Evolutionary conservation across 2,888 invertebrate species (phyloP).

Genomic region (Dicranocentrus wangi): DNA sequence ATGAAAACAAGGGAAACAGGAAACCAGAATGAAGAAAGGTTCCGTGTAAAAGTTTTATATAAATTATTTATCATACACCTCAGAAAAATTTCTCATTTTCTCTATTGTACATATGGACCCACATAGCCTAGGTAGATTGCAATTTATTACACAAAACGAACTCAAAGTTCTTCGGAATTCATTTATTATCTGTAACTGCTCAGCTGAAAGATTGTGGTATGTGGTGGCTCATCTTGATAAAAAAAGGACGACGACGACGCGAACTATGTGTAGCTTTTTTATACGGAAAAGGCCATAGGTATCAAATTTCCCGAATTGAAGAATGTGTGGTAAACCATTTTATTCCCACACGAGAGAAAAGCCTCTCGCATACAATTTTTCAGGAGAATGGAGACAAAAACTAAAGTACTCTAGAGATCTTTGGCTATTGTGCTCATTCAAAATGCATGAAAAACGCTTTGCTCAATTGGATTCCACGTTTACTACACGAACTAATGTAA

Average conservation of each 20-base stretch:
- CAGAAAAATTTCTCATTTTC: too few species aligned
- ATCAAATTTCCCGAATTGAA: conserved; percentile 3
- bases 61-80: too few species aligned
- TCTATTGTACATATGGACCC: too few species aligned
- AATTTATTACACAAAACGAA: not conserved
- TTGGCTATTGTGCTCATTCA: conserved; percentile 11
- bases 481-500: too few species aligned
- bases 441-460: conserved; percentile 5
- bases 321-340: conserved; percentile 28
- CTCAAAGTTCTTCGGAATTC: conserved; percentile 2
- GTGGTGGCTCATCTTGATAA: not conserved
- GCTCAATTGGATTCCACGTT: too few species aligned
- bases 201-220: not conserved
- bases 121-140: not conserved
- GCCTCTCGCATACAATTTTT: not conserved
- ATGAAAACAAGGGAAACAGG: not conserved
- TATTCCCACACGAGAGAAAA: conserved; percentile 11
- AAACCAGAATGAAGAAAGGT: not conserved
- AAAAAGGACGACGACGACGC: not conserved
- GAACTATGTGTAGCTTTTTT: not conserved
- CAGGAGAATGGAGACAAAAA: not conserved
- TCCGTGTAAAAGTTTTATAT: not conserved
- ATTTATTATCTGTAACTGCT: conserved; percentile 12
- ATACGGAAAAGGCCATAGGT: not conserved
- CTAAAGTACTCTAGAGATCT: not conserved